These are phyloP conservation scores for Actinernus sp. DNA, from an alignment of 92 coral and sea anemone species.

Conservation along the genomic window DNA sequence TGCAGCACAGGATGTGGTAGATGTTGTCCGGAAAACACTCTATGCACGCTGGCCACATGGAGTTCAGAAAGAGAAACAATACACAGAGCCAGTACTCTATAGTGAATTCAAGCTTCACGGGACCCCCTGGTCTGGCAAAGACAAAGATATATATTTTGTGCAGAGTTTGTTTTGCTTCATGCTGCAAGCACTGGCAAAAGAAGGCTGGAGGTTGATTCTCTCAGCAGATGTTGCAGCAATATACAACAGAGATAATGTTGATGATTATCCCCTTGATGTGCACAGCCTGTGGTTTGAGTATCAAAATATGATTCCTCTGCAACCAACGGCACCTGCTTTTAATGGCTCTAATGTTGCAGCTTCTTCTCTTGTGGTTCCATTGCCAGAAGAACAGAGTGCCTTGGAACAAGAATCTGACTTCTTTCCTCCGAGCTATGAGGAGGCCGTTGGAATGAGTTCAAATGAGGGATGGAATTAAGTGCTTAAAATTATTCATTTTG, in stretches of 20 bases:
- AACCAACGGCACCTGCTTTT: too few species aligned
- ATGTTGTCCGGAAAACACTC: background rate
- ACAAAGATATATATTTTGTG: background rate
- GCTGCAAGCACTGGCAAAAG: background rate
- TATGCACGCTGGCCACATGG: background rate
- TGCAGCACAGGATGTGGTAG: background rate
- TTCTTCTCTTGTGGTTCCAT: too few species aligned
- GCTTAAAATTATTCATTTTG: too few species aligned
- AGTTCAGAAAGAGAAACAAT: background rate
- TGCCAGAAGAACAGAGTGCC: too few species aligned
- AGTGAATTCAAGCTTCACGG: background rate
- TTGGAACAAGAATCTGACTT: too few species aligned
- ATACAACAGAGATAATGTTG: constrained; percentile 8
- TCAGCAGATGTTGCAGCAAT: constrained; percentile 12
- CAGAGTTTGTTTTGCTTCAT: background rate
- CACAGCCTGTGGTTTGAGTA: background rate
- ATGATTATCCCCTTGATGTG: background rate
- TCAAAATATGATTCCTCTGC: too few species aligned
- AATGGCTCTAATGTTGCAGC: too few species aligned
- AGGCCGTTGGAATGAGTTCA: too few species aligned
- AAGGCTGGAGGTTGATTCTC: background rate
- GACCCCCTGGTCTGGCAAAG: constrained; percentile 4
- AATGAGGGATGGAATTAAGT: too few species aligned
- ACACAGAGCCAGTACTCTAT: background rate
- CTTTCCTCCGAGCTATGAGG: too few species aligned